These are phyloP conservation scores for Acanthurus lineatus DNA, from an alignment of 2,797 vertebrate genomes.

Conservation along the genomic window DNA sequence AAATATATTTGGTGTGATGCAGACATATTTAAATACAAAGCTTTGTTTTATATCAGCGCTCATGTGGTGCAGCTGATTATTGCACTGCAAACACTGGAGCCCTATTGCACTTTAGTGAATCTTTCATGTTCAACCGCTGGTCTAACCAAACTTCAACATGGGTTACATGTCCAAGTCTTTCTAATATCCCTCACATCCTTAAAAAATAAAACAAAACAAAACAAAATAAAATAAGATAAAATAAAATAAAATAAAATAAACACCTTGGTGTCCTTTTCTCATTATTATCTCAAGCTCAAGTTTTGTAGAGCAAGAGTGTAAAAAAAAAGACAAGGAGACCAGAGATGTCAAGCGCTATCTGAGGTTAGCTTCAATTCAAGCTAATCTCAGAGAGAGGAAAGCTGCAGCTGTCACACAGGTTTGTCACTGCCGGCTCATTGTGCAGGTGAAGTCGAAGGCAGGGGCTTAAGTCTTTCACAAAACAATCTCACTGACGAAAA, in stretches of 20 bases:
- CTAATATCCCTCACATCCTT: slow-evolving; percentile 22
- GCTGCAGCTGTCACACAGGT: slow-evolving; percentile 22
- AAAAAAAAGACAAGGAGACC: slow-evolving; percentile 26
- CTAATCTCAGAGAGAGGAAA: background rate
- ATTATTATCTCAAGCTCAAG: slow-evolving; percentile 13
- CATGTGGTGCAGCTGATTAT: slow-evolving; percentile 64
- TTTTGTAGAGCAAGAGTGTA: background rate
- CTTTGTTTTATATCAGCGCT: slow-evolving; percentile 65
- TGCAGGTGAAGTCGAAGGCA: slow-evolving; percentile 68
- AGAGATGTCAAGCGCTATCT: background rate
- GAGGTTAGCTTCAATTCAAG: background rate
- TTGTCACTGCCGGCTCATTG: slow-evolving; percentile 48
- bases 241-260: background rate
- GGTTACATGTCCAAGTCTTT: slow-evolving; percentile 33
- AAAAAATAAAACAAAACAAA: background rate
- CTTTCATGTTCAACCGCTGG: slow-evolving; percentile 58
- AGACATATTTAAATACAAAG: slow-evolving; percentile 74
- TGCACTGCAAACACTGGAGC: slow-evolving; percentile 66
- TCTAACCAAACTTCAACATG: slow-evolving; percentile 17
- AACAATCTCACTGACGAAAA: slow-evolving; percentile 37
- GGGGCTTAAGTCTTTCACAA: slow-evolving; percentile 40
- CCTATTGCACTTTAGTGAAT: slow-evolving; percentile 73
- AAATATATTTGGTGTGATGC: slow-evolving; percentile 85
- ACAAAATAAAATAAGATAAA: background rate
- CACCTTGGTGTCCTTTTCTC: background rate